Percentiles rank a stretch among this genome's conserved stretches.
Conservation (phyloP, 2,113 vertebrate genomes). For the Anseranas semipalmata region DNA sequence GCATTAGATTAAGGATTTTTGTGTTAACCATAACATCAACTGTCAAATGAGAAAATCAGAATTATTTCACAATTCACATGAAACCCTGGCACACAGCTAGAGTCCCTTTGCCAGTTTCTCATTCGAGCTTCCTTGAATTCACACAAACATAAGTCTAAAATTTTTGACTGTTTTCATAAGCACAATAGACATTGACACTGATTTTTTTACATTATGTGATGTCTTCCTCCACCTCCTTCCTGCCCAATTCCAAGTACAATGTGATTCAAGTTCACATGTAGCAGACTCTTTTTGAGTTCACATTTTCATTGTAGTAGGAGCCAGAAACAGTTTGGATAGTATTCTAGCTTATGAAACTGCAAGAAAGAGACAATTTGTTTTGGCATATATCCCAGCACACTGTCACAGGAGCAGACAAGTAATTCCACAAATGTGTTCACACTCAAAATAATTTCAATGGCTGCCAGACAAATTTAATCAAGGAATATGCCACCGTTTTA, state of each 20-base stretch:
- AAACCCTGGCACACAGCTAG: background rate
- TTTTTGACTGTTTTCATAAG: background rate
- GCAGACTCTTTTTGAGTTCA: background rate
- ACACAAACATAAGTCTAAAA: background rate
- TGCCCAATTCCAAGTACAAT: background rate
- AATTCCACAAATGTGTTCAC: slow-evolving; percentile 42
- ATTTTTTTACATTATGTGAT: background rate
- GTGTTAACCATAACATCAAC: background rate
- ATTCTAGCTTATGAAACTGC: background rate
- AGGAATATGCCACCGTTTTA: background rate
- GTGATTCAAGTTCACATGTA: background rate
- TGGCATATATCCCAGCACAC: background rate
- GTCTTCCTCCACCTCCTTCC: background rate
- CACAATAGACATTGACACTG: background rate
- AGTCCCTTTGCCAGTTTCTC: background rate
- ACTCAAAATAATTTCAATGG: slow-evolving; percentile 26
- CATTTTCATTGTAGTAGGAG: background rate
- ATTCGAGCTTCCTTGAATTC: background rate
- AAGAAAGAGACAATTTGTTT: background rate
- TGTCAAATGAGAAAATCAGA: background rate
- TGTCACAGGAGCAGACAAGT: slow-evolving; percentile 11
- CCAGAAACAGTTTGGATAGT: background rate
- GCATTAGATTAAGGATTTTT: background rate
- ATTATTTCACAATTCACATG: background rate
- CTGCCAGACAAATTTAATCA: slow-evolving; percentile 40